Evolutionary conservation across 1,140 invertebrate species (phyloP), one percentile per base, ranked within the genome.

Genomic region (Pseudomyrmex gracilis): DNA sequence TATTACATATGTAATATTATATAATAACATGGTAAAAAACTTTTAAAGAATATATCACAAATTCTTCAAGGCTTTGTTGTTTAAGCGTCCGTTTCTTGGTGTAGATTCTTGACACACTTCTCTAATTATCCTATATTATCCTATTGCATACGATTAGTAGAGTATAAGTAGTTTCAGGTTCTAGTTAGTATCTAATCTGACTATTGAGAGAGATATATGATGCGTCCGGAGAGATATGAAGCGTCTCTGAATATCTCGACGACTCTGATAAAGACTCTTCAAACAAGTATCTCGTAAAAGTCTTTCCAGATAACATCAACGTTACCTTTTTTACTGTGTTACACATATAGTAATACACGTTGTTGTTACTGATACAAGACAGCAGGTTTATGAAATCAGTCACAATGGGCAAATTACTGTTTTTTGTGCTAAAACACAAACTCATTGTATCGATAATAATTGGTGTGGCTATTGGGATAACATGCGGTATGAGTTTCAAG

Each of bases 401-500:
- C 15, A 67, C 12, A 71, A 87, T 87, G 85, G 66, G 74, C 10
- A 63, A 77, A 45, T 66, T 60, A 0, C 58, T 43, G n/a, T 47
- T 17, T 22, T 55, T 1, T 22, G 2, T 85, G 24, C 24, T 57
- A 7, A 87, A 47, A 53, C 73, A 88, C 1, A 87, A 76, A 9
- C 10, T 85, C 66, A 91, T 90, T 68, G 66, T 91, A 57, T 24
- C 49, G 10, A 91, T 77, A 20, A 7, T 90, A 2, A 9, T 82
- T 49, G 82, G 87, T 34, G 85, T 91, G n/a, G 71, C 58, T 71
- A 13, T 49, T 70, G 91, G 89, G 10, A 86, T 90, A 58, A 53
- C 57, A n/a, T 53, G 85, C 34, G 91, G 91, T 53, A 9, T 86
- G 2, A 13, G 85, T 55, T 82, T 92, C n/a, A 92, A 91, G 73